A percentile compares a stretch with the other conserved stretches of the same genome.
These are phyloP conservation scores for Drosophila miranda DNA, from an alignment of 1,140 invertebrate species.

Conservation along the genomic window DNA sequence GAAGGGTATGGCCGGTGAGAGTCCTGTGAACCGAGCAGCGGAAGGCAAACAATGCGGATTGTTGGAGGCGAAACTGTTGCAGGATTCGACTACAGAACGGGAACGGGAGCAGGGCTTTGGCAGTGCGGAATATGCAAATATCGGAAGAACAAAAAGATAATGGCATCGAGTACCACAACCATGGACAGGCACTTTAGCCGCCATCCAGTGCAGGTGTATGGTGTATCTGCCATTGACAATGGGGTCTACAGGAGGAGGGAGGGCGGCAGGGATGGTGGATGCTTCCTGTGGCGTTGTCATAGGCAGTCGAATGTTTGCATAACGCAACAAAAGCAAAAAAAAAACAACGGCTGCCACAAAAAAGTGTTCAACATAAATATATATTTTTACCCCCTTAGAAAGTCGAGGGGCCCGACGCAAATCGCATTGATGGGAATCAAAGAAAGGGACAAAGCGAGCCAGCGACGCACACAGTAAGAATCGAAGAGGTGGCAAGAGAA, in stretches of 20 bases:
- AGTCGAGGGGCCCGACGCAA: slow-evolving; percentile 33
- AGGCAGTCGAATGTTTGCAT: slow-evolving; percentile 66
- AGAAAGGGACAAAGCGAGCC: slow-evolving; percentile 12
- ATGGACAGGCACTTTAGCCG: neutral
- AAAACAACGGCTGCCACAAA: slow-evolving; percentile 56
- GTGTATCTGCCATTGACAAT: slow-evolving; percentile 29
- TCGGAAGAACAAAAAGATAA: slow-evolving; percentile 31
- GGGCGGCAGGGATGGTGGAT: neutral
- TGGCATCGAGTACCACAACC: slow-evolving; percentile 39
- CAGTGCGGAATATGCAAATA: slow-evolving; percentile 59
- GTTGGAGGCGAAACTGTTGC: slow-evolving; percentile 22
- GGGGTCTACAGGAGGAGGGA: neutral
- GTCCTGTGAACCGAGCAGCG: slow-evolving; percentile 43
- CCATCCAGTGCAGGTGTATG: slow-evolving; percentile 30
- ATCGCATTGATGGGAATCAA: slow-evolving; percentile 38
- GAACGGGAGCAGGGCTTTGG: slow-evolving; percentile 26
- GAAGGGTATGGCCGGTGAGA: slow-evolving; percentile 9
- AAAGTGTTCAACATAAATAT: slow-evolving; percentile 53
- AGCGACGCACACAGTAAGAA: neutral
- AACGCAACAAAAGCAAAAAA: slow-evolving; percentile 57
- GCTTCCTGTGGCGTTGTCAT: slow-evolving; percentile 63
- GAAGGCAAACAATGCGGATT: slow-evolving; percentile 64
- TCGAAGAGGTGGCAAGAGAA: neutral
- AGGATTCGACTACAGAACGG: neutral
- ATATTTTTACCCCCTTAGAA: slow-evolving; percentile 27